Base-by-base conservation (phyloP, 2,888 invertebrate genomes). In the Dryobota labecula region DNA sequence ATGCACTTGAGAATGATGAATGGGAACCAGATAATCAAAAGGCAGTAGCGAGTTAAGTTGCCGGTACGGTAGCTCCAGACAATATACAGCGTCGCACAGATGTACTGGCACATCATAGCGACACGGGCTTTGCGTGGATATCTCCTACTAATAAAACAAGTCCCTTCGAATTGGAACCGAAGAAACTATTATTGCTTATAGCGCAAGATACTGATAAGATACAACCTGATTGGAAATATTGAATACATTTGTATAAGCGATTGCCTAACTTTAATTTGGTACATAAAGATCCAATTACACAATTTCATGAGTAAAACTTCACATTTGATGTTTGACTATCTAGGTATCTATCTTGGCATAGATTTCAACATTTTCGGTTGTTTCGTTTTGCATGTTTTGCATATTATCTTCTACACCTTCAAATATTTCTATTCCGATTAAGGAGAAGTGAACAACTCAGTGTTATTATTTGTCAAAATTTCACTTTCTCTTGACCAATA, bases 1-100 rank as follows among this genome's bases (percentile, higher is more conserved):
- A 86, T 84, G 83, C 87, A 88, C 84, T 88, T 85, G 81, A 84
- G 72, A 79, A 88, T 89, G 90, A 91, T 88, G 82, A 88, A 91
- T 89, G 86, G 56, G 80, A 78, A 81, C 78, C 69, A 89, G 87
- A 91, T 89, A 88, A 87, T 88, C 82, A 80, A 83, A 81, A 86
- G 84, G 84, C 87, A 86, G 83, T 78, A 78, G 82, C 79, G 84
- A 87, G 76, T 84, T 81, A 83, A 83, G 85, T 82, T 87, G 85
- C 82, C 76, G 80, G 73, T 76, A 78, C 79, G 77, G 86, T 87
- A 87, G 85, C 82, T 70, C 65, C 70, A 84, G 78, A 87, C 86
- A 87, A 84, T 83, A 79, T 78, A 83, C 69, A 80, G 77, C 65
- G 38, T 69, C 66, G 54, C 71, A 77, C 83, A 79, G 71, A 84